phyloP scores from a whole-genome alignment of 2,113 vertebrate species.

The Petromus typicus region DNA sequence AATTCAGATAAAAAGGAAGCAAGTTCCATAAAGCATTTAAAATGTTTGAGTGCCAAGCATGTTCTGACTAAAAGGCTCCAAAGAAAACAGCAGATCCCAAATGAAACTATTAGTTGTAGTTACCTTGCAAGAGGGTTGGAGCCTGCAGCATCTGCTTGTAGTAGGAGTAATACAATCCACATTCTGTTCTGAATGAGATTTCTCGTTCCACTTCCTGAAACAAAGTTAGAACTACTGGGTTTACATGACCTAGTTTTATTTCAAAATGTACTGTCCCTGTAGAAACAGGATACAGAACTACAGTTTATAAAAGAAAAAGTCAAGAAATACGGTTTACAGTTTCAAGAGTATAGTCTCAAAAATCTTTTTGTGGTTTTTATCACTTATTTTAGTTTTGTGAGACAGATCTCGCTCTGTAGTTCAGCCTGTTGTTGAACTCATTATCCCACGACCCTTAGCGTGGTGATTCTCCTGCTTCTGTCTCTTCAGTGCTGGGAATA shows the following conservation, averaged over 20 bases:
- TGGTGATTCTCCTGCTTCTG: background rate
- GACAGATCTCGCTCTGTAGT: background rate
- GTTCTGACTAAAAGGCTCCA: background rate
- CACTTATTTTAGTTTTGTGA: background rate
- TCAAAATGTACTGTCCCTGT: background rate
- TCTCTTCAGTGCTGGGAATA: background rate
- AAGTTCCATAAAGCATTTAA: background rate
- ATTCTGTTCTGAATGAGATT: slow-evolving; percentile 99
- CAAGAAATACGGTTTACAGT: background rate
- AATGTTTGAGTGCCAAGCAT: background rate
- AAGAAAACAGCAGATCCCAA: background rate
- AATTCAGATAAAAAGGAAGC: background rate
- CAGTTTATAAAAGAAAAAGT: background rate
- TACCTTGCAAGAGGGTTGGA: slow-evolving; percentile 95
- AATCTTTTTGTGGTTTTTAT: background rate
- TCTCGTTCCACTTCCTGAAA: slow-evolving; percentile 98
- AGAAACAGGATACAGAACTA: slow-evolving; percentile 23
- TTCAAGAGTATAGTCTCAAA: background rate
- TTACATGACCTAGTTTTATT: slow-evolving; percentile 11
- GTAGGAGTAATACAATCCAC: slow-evolving; percentile 99
- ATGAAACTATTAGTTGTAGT: background rate
- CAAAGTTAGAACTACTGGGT: slow-evolving; percentile 47
- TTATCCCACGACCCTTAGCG: background rate
- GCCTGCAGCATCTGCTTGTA: slow-evolving; percentile 98
- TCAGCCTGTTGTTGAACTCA: background rate